phyloP scores from a whole-genome alignment of 2,113 vertebrate genomes.

The Montifringilla adamsi region DNA sequence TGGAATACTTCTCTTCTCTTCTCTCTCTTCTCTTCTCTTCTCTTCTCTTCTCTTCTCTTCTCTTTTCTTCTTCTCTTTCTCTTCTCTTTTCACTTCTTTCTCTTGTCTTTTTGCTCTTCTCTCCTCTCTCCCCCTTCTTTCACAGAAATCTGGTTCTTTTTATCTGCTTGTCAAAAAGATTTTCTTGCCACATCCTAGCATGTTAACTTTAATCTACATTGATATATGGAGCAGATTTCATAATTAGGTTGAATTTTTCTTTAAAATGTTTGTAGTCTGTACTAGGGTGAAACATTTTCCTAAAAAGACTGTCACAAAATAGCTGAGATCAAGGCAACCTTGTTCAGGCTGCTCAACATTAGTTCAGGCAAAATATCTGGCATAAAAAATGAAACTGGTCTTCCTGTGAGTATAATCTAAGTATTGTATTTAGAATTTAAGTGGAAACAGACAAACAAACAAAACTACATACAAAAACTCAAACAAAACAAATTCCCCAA shows the following conservation, averaged over 20 bases:
- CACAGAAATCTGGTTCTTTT: not conserved
- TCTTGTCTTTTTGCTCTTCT: no score
- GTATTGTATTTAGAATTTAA: not conserved
- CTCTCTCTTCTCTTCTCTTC: no score
- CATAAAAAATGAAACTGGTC: not conserved
- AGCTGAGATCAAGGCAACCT: not conserved
- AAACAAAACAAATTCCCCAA: not conserved
- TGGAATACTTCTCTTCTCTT: not conserved
- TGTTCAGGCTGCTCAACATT: not conserved
- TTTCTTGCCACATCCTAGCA: not conserved
- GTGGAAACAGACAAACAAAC: not conserved
- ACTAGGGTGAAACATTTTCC: not conserved
- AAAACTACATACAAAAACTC: not conserved
- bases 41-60: no score
- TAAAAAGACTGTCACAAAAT: not conserved
- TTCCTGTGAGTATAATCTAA: not conserved
- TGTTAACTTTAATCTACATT: not conserved
- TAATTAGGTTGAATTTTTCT: not conserved
- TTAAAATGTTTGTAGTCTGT: not conserved
- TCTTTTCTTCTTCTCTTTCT: no score
- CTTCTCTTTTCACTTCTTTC: no score
- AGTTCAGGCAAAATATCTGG: not conserved
- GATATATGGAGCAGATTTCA: not conserved
- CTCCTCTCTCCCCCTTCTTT: no score
- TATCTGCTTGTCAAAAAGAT: not conserved